Evolutionary conservation across 2,113 vertebrate genomes (phyloP).

Genomic region (Dinomys branickii): DNA sequence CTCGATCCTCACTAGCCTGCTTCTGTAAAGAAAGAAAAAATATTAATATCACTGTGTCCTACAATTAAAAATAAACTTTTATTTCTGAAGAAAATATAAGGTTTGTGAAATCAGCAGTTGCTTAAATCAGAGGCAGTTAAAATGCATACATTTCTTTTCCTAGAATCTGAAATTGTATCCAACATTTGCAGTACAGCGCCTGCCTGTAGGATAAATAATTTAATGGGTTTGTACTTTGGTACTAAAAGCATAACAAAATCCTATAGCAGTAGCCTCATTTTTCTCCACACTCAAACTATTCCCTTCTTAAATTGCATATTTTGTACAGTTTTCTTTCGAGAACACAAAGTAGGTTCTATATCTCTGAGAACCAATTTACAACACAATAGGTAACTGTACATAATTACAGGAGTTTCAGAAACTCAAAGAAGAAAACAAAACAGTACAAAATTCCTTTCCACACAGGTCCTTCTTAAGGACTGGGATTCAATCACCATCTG

Average conservation of each 20-base stretch:
- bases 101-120: slow-evolving; percentile 85
- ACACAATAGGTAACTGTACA: slow-evolving; percentile 81
- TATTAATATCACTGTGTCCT: slow-evolving; percentile 35
- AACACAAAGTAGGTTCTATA: slow-evolving; percentile 76
- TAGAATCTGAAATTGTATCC: slow-evolving; percentile 82
- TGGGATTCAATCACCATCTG: slow-evolving; percentile 69
- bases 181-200: slow-evolving; percentile 80
- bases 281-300: slow-evolving; percentile 83
- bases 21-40: slow-evolving; percentile 65
- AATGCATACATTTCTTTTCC: slow-evolving; percentile 83
- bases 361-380: slow-evolving; percentile 81
- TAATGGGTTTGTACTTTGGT: slow-evolving; percentile 87
- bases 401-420: slow-evolving; percentile 83
- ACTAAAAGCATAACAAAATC: slow-evolving; percentile 87
- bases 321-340: slow-evolving; percentile 75
- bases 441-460: slow-evolving; percentile 39
- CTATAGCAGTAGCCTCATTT: slow-evolving; percentile 86
- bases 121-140: slow-evolving; percentile 85
- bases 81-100: slow-evolving; percentile 62
- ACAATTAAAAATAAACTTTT: slow-evolving; percentile 73
- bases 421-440: slow-evolving; percentile 78
- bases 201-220: slow-evolving; percentile 89
- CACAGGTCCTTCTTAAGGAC: slow-evolving; percentile 36
- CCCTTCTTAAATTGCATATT: slow-evolving; percentile 81
- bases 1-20: slow-evolving; percentile 3